Conservation (phyloP, 2,888 invertebrate genomes). For the Acholoe squamosa region DNA sequence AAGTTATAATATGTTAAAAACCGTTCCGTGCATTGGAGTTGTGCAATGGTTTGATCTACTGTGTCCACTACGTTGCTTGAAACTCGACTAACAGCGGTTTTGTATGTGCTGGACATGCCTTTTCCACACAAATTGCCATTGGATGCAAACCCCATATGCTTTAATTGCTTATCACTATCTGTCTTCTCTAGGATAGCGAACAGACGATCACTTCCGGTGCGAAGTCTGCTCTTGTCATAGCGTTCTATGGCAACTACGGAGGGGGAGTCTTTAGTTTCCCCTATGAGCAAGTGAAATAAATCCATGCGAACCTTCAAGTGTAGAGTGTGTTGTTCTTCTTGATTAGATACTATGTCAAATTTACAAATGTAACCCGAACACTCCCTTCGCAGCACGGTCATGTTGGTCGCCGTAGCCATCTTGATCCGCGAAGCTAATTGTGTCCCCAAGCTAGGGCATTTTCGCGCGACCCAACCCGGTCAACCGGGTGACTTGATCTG, state of each 20-base stretch:
- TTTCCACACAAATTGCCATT: background rate
- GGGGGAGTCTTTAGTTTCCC: background rate
- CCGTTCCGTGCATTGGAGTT: background rate
- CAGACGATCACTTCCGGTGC: conserved; percentile 43
- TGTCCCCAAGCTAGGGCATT: no score
- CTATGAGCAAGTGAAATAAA: background rate
- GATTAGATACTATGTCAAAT: background rate
- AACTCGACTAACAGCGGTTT: background rate
- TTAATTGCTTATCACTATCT: no score
- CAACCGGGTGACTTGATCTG: no score
- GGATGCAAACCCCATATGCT: background rate
- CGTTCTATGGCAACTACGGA: background rate
- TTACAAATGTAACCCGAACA: background rate
- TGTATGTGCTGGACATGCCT: no score
- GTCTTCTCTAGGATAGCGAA: conserved; percentile 43
- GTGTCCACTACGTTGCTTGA: background rate
- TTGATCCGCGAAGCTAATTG: conserved; percentile 6
- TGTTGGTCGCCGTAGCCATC: background rate
- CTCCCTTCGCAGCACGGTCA: background rate
- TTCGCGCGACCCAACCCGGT: no score
- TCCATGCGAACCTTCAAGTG: background rate
- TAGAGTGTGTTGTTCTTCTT: background rate
- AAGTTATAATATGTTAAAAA: conserved; percentile 8
- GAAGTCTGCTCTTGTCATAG: background rate
- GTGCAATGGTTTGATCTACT: background rate